Conservation (phyloP, 2,797 vertebrate species). For the Mionectes olivaceus region DNA sequence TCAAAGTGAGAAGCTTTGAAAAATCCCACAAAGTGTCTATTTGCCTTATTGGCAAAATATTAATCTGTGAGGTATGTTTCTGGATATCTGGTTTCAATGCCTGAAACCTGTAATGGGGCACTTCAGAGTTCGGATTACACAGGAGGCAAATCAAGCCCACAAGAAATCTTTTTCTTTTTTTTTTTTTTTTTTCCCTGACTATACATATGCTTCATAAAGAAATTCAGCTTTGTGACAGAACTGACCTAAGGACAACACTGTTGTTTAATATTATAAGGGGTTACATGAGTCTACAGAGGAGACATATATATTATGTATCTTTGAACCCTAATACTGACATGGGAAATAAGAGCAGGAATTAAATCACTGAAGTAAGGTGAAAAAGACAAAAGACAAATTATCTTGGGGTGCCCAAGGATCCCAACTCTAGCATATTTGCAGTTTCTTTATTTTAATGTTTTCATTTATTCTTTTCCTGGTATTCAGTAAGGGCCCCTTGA, state of each 20-base stretch:
- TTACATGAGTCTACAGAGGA: neutral
- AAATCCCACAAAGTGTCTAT: neutral
- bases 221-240: neutral
- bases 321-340: neutral
- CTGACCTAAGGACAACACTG: neutral
- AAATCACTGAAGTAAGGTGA: neutral
- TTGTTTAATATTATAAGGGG: neutral
- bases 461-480: conserved; percentile 50
- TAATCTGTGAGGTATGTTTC: neutral
- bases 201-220: neutral
- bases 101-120: neutral
- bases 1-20: neutral
- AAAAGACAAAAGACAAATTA: neutral
- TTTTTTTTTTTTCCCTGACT: too few relatives aligned
- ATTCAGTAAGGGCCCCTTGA: conserved; percentile 7
- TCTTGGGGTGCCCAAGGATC: neutral
- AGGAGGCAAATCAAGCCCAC: neutral
- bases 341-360: neutral
- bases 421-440: conserved; percentile 40
- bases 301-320: neutral
- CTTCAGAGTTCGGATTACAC: neutral
- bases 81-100: neutral
- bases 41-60: neutral
- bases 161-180: neutral
- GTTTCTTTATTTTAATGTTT: conserved; percentile 61